phyloP scores from a whole-genome alignment of 2,113 vertebrate species.

The Strix aluco region DNA sequence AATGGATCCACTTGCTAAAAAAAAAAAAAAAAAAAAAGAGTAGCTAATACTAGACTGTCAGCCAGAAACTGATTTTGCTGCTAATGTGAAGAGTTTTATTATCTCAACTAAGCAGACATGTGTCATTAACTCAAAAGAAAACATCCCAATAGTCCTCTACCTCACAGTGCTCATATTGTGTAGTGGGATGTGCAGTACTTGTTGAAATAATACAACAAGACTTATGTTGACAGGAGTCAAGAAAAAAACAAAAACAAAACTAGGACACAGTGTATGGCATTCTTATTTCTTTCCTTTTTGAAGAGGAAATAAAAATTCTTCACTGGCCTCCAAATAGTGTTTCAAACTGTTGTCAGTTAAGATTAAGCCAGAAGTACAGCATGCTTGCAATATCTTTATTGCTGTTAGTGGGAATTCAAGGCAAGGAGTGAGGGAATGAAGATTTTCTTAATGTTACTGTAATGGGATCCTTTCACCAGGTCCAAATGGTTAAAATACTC shows the following conservation, averaged over 20 bases:
- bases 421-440: neutral
- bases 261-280: neutral
- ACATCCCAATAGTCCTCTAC: neutral
- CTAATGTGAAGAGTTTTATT: conserved; percentile 53
- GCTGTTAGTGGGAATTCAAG: neutral
- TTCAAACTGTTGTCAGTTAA: neutral
- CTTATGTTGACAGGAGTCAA: neutral
- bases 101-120: conserved; percentile 50
- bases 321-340: neutral
- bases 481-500: neutral
- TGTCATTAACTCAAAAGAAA: conserved; percentile 51
- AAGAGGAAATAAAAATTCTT: neutral
- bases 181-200: neutral
- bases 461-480: neutral
- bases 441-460: neutral
- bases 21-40: neutral
- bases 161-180: neutral
- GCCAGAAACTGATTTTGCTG: conserved; percentile 45
- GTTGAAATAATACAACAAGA: neutral
- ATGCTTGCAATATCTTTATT: neutral
- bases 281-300: neutral
- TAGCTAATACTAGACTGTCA: conserved; percentile 38
- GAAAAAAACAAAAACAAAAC: neutral
- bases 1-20: conserved; percentile 15
- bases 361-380: neutral